Base-by-base conservation (phyloP, 2,113 vertebrate species). In the Lophura nycthemera region DNA sequence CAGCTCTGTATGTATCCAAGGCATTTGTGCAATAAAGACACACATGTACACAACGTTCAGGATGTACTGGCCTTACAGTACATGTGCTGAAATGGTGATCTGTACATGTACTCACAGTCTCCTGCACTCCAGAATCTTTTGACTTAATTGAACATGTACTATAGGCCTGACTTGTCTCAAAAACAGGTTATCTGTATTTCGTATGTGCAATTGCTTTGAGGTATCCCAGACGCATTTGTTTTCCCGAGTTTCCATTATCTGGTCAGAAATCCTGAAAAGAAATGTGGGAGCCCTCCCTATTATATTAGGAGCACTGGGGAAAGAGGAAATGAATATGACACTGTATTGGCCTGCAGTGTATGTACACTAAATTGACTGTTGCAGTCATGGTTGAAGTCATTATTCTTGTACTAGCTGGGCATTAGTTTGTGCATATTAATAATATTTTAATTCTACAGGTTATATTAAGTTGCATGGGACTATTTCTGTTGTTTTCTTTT, bases 151-250 rank as follows among this genome's bases (percentile, higher is more conserved):
- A 92, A 88, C 79, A 94, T 56, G 54, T 91, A 88, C 61, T 59
- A 32, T 38, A 86, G 30, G 67, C 82, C 90, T 92, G 93, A 92
- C 79, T 91, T 93, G 79, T 92, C 88, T 95, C 90, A 89, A 72
- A 94, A 83, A 74, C 96, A 92, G 92, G 85, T 92, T 94, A 92
- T 95, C 88, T 95, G 64, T 70, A 86, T 94, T 94, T 94, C 78
- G 48, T 73, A 54, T 22, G 40, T 45, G 24, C 54, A 80, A 57
- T 66, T 48, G 30, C 79, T 83, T 75, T 95, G 85, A 92, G 75
- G 60, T 77, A 89, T 92, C 88, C 93, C 95, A 95, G 92, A 89
- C 70, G 60, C 92, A 94, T 92, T 74, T 25, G 66, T 91, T 94
- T 94, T 36, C 78, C 75, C 34, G 48, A 0, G 0, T 84, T 83